Evolutionary conservation across 2,797 vertebrate genomes (phyloP).

Genomic region (Microctenopoma steveboyesi): DNA sequence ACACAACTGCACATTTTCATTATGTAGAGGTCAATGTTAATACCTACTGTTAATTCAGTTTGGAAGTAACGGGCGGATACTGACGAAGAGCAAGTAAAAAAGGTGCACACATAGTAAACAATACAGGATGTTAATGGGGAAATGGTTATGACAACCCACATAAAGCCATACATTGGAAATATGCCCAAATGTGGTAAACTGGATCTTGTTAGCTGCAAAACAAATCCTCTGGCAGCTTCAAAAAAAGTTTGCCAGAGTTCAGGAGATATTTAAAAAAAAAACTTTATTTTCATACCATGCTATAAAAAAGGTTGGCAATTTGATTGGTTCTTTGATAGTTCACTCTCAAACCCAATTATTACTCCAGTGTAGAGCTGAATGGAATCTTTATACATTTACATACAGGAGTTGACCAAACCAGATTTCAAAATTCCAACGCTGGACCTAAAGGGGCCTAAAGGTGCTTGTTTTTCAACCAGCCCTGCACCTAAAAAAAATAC

Average conservation of each 20-base stretch:
- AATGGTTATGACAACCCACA: background rate
- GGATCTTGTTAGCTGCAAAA: background rate
- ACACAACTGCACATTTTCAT: background rate
- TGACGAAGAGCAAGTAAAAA: constrained; percentile 10
- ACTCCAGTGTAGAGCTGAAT: no score
- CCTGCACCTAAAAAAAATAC: no score
- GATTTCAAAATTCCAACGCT: no score
- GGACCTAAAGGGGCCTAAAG: no score
- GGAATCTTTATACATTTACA: no score
- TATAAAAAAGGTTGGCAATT: no score
- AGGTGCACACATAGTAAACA: background rate
- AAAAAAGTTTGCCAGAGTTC: constrained; percentile 10
- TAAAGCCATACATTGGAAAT: constrained; percentile 2
- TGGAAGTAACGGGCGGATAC: constrained; percentile 3
- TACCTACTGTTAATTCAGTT: constrained; percentile 11
- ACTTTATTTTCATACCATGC: background rate
- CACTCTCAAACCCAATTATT: no score
- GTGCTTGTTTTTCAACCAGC: no score
- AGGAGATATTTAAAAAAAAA: constrained; percentile 8
- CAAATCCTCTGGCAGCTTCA: background rate
- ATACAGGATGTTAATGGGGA: background rate
- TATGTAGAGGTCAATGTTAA: constrained; percentile 3
- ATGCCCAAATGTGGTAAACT: background rate
- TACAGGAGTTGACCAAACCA: no score
- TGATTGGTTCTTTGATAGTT: no score